Evolutionary conservation across 2,888 invertebrate species (phyloP).

Genomic region (Cheilosia soror): DNA sequence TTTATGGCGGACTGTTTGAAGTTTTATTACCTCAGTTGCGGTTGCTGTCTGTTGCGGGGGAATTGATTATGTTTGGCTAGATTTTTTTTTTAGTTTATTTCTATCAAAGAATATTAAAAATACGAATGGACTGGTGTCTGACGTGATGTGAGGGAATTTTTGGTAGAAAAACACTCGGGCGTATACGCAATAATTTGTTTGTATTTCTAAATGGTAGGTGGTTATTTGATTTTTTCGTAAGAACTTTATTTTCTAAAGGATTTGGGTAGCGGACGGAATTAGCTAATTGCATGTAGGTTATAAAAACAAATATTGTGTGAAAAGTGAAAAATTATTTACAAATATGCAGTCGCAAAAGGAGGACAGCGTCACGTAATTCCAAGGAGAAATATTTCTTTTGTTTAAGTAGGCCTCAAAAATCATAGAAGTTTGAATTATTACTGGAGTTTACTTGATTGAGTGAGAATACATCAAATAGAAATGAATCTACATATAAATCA

Average conservation of each 20-base stretch:
- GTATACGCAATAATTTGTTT: constrained; percentile 7
- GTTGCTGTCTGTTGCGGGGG: neutral
- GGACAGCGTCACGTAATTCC: too few species aligned
- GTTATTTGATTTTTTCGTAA: neutral
- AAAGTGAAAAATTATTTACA: too few species aligned
- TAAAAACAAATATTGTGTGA: too few species aligned
- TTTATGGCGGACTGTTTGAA: constrained; percentile 33
- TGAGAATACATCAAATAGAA: too few species aligned
- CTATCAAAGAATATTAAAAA: neutral
- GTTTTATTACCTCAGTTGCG: constrained; percentile 8
- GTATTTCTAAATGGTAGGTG: neutral
- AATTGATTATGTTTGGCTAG: neutral
- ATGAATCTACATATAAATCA: too few species aligned
- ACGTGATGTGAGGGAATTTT: neutral
- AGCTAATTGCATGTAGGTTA: too few species aligned
- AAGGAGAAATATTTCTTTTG: too few species aligned
- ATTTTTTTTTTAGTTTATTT: neutral
- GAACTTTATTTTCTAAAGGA: neutral
- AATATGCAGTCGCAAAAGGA: too few species aligned
- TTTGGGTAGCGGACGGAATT: neutral
- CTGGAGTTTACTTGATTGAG: too few species aligned
- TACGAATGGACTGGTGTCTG: neutral
- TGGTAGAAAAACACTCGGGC: neutral
- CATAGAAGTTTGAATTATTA: too few species aligned
- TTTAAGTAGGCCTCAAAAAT: too few species aligned